Conservation (phyloP, 2,113 vertebrate species). For the Suncus etruscus region DNA sequence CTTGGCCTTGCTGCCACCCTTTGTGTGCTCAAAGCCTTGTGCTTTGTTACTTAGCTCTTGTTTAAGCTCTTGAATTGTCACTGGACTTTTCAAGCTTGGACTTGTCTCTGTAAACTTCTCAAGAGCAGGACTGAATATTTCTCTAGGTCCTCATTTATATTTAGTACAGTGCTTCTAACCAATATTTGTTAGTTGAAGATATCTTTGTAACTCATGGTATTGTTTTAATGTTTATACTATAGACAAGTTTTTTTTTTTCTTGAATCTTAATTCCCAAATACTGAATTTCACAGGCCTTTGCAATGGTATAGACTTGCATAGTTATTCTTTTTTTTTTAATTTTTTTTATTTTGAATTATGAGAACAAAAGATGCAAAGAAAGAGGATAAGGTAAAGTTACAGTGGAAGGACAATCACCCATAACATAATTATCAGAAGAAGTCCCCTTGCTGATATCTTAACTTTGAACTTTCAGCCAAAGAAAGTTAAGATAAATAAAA, state of each 20-base stretch:
- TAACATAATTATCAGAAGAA: too few relatives aligned
- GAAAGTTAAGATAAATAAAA: too few relatives aligned
- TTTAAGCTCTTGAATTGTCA: conserved; percentile 10
- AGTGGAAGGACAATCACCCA: too few relatives aligned
- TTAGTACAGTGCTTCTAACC: neutral
- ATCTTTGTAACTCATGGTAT: neutral
- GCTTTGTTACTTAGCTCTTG: neutral
- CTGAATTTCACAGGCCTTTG: neutral
- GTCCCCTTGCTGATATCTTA: too few relatives aligned
- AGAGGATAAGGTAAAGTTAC: too few relatives aligned
- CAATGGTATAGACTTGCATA: too few relatives aligned
- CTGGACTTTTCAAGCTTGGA: neutral
- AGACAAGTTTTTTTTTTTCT: neutral
- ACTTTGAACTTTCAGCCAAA: too few relatives aligned
- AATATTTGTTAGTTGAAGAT: neutral
- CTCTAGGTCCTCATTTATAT: neutral
- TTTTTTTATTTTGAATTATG: too few relatives aligned
- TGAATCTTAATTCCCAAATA: conserved; percentile 14
- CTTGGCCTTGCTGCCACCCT: neutral
- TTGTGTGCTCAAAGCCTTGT: neutral
- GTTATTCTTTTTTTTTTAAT: too few relatives aligned
- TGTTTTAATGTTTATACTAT: conserved; percentile 17
- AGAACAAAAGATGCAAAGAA: too few relatives aligned
- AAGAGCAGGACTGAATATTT: neutral
- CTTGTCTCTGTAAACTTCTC: conserved; percentile 4